Evolutionary conservation across 2,113 vertebrate genomes (phyloP).

Genomic region (Pterocles orientalis): DNA sequence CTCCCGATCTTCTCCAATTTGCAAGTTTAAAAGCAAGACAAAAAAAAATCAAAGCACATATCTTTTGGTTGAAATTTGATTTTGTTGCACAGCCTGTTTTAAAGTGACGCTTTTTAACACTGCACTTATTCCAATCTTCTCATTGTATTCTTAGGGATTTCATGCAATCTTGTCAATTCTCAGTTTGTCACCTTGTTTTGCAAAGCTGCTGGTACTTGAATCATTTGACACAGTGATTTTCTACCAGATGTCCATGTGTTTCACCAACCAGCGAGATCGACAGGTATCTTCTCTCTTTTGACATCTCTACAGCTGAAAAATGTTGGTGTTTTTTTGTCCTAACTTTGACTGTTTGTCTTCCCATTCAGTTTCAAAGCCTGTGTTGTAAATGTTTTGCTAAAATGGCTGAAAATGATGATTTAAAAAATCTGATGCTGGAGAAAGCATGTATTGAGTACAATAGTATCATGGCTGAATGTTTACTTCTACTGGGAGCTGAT

Average conservation of each 20-base stretch:
- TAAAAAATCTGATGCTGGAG: conserved; percentile 86
- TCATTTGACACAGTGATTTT: conserved; percentile 89
- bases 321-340: not conserved
- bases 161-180: conserved; percentile 83
- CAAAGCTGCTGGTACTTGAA: conserved; percentile 82
- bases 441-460: conserved; percentile 87
- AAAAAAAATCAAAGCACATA: not conserved
- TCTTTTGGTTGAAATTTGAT: not conserved
- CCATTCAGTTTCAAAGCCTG: conserved; percentile 81
- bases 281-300: conserved; percentile 71
- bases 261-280: conserved; percentile 69
- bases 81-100: not conserved
- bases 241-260: conserved; percentile 81
- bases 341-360: conserved; percentile 2
- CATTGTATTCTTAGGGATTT: conserved; percentile 80
- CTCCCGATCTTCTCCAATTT: not conserved
- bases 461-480: conserved; percentile 85
- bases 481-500: conserved; percentile 89
- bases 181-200: conserved; percentile 82
- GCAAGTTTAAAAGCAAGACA: not conserved
- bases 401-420: conserved; percentile 80
- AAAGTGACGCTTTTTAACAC: not conserved
- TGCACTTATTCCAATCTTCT: not conserved
- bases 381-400: conserved; percentile 89
- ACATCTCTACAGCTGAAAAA: not conserved